Base-by-base conservation (phyloP, 2,888 invertebrate species). In the Teleiodes luculella region DNA sequence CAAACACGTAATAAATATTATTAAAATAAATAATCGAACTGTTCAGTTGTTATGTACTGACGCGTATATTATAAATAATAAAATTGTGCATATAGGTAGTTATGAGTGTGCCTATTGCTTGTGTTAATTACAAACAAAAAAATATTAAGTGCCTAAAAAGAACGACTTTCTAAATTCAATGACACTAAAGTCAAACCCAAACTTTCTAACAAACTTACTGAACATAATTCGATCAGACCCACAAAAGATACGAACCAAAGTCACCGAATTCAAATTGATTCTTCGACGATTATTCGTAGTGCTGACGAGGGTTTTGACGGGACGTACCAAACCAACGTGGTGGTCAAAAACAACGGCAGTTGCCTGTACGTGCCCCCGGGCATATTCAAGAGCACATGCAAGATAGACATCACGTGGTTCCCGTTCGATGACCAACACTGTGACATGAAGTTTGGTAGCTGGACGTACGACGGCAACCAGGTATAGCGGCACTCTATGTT, bases 381-480 rank as follows among this genome's bases (percentile, higher is more conserved):
- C 91, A 98, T 99, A 93, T 98, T 99, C 94, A 98, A 98, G 94
- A 98, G 98, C 94, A 99, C 98, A 92, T 99, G 99, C 95, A 97
- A 97, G 93, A 99, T 99, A 92, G 98, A 99, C 94, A 99, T 99
- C 94, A 98, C 98, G 90, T 99, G 98, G 98, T 99, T 99, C 94
- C 99, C 99, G 90, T 99, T 99, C 93, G 99, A 99, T 93, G 98
- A 99, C 92, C 99, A 99, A 94, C 95, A 96, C 91, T 99, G 99
- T 93, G 95, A 97, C 91, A 97, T 99, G 96, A 98, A 99, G 94
- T 99, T 99, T 91, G 99, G 99, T 92, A 98, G 98, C 92, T 99
- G 99, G 99, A 98, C 99, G 83, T 98, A 99, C 93, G 97, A 97
- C 91, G 98, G 98, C 92, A 95, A 95, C 92, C 96, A 96, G 95